Conservation (phyloP, 2,888 invertebrate genomes). For the Eupithecia vulgata region DNA sequence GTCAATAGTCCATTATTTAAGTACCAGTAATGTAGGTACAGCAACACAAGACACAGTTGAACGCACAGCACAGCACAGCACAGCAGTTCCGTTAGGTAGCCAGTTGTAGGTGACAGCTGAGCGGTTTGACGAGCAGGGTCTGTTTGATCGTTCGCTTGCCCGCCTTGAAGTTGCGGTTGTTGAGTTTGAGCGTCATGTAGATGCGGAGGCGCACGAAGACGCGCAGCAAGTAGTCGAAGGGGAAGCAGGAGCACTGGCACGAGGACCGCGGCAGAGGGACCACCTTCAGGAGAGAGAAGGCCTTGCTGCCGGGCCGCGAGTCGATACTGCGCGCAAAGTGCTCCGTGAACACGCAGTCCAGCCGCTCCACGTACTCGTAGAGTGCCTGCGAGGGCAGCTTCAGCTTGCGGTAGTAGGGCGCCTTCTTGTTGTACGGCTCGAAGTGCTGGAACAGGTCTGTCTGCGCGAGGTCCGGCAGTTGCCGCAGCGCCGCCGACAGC, state of each 20-base stretch:
- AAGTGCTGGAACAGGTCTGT: constrained; percentile 36
- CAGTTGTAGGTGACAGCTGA: constrained; percentile 15
- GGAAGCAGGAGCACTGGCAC: constrained; percentile 42
- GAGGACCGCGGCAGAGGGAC: constrained; percentile 33
- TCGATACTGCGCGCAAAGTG: constrained; percentile 28
- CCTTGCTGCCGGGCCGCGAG: constrained; percentile 26
- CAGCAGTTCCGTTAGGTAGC: neutral
- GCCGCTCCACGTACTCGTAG: constrained; percentile 38
- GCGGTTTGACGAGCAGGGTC: constrained; percentile 26
- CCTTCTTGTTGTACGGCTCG: constrained; percentile 37
- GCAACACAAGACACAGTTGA: constrained; percentile 8
- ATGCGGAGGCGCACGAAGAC: constrained; percentile 42
- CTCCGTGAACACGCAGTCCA: constrained; percentile 38
- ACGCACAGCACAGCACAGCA: constrained; percentile 5
- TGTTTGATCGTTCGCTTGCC: constrained; percentile 30
- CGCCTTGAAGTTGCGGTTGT: constrained; percentile 34
- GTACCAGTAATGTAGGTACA: neutral
- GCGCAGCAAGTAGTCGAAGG: constrained; percentile 38
- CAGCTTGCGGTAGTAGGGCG: constrained; percentile 31
- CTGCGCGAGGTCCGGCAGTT: constrained; percentile 30
- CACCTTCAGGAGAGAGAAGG: constrained; percentile 33
- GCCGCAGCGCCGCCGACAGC: constrained; percentile 33
- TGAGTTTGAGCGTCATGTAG: constrained; percentile 37
- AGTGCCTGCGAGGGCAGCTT: constrained; percentile 41
- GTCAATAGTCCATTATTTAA: neutral